Evolutionary conservation across 1,140 invertebrate genomes (phyloP), one percentile per base, ranked within the genome.

Genomic region (Temnothorax nylanderi): DNA sequence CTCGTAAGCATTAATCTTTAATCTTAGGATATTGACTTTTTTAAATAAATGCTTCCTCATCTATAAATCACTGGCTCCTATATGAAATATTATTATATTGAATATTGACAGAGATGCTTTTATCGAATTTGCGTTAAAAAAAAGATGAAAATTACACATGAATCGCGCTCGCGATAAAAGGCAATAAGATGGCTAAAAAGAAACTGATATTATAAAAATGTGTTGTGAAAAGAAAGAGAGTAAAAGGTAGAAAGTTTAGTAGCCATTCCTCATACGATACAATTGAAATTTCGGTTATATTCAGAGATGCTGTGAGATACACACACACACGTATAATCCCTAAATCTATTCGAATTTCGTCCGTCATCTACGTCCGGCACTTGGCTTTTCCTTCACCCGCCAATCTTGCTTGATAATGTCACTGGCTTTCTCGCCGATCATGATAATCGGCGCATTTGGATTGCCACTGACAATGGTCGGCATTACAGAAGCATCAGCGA

Each of bases 401-500:
- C 97, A 98, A 92, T 98, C 97, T 91, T 97, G 96, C 92, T 98
- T 98, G 72, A 98, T 98, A 95, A 98, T 96, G 89, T 98, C 97
- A 4, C 97, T 97, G 1, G 96, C 97, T 93, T 98, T 98, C 92
- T 98, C 98, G 1, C 96, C 98, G 18, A 98, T 97, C 97, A 98
- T 97, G 8, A 97, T 97, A 2, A 96, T 96, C 0, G 97, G 97
- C 0, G 97, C 97, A 93, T 98, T 98, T 0, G 97, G 97, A 94
- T 98, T 98, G 0, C 97, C 98, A 90, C 97, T 97, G n/a, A 98
- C 96, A 47, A 98, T 97, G 4, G 96, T 96, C 0, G 98, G 98
- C 97, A 98, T 98, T 32, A 98, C 97, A 77, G 97, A 98, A 0
- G 97, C 97, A 90, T 98, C 98, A 0, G 97, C 96, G 0, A 98